Base-by-base conservation (phyloP, 2,797 vertebrate species). In the Sus cebifrons region DNA sequence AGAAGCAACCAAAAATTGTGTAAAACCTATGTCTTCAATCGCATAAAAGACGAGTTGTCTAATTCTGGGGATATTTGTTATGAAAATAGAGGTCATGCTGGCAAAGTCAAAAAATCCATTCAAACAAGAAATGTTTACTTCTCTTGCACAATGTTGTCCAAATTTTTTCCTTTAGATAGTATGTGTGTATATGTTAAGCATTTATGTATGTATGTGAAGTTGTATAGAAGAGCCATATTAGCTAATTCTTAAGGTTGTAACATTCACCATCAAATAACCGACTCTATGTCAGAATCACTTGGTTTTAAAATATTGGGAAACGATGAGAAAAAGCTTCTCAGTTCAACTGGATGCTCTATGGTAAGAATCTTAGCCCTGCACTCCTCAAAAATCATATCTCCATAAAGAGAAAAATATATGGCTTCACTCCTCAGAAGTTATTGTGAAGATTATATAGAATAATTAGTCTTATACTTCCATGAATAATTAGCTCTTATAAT, bases 1-100 rank as follows among this genome's bases (percentile, higher is more conserved):
- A 86, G 83, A 96, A 92, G 58, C 44, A 96, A 86, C 75, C 68
- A 56, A 16, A 93, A 91, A 75, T 23, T 81, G 82, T 81, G 0
- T 0, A 98, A 98, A 98, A 81, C 20, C 90, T 95, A 77, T 74
- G 58, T 78, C 79, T 94, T 85, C 68, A 95, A 95, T 95, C 86
- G 97, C 97, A 87, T 96, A 86, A 97, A 97, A 67, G 1, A 95
- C 95, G 94, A 97, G 84, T 96, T 94, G 86, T 52, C 70, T 94
- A 81, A 88, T 91, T 93, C 36, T 84, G 54, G 89, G 91, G 91
- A 29, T 78, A 86, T 86, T 32, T 95, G 7, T 21, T 85, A 89
- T 81, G 89, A 91, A 27, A 56, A 75, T 11, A 81, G 6, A 6
- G 23, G 16, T 86, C 27, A 16, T 83, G 9, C 21, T 92, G 84